phyloP scores from a whole-genome alignment of 2,113 vertebrate genomes.

The Myocastor coypus region DNA sequence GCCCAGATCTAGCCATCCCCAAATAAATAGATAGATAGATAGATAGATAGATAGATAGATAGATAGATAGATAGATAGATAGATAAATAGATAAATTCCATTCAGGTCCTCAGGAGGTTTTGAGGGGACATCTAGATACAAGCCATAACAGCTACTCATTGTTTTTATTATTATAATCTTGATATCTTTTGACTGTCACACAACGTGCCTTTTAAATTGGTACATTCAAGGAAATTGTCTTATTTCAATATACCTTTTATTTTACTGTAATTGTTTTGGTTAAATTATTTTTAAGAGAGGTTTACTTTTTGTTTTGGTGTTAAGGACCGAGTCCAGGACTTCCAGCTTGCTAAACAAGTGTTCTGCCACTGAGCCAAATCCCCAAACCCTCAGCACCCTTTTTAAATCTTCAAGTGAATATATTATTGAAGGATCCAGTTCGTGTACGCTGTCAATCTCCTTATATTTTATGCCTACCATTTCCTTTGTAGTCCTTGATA shows the following conservation, averaged over 20 bases:
- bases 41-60: no score
- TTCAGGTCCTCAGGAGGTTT: not conserved
- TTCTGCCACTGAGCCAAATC: no score
- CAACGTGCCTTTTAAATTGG: not conserved
- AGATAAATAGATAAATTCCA: not conserved
- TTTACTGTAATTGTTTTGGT: no score
- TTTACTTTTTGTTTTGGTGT: no score
- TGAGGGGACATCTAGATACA: not conserved
- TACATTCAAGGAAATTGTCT: not conserved
- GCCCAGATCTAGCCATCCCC: not conserved
- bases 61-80: no score
- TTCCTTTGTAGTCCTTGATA: not conserved
- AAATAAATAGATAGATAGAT: no score
- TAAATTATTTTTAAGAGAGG: no score
- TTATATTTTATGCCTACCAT: not conserved
- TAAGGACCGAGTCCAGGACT: no score
- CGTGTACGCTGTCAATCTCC: not conserved
- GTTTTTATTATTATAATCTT: not conserved
- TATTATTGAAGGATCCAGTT: not conserved
- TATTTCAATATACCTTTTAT: slow-evolving; percentile 13
- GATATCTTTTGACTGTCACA: not conserved
- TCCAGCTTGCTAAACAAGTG: no score
- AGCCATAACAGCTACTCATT: not conserved
- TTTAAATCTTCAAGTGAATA: not conserved
- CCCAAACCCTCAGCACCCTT: not conserved